Base-by-base conservation (phyloP, 1,140 invertebrate genomes). In the Neoseiulus cucumeris region DNA sequence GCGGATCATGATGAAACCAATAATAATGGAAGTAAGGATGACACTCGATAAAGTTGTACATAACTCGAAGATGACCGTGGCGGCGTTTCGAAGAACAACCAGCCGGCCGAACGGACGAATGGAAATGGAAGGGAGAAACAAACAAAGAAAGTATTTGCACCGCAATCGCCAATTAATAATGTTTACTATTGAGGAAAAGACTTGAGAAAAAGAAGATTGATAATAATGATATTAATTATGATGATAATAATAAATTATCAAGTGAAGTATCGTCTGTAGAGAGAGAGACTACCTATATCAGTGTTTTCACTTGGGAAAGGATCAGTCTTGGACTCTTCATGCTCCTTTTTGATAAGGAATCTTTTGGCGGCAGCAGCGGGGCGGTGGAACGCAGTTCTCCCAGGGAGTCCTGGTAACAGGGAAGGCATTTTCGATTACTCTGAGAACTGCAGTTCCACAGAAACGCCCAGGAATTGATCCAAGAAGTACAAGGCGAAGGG, bases 111-210 rank as follows among this genome's bases (percentile, higher is more conserved):
- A n/a, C n/a, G n/a, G n/a, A n/a, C n/a, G 33, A 25, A 59, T n/a
- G 25, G 51, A 29, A 18, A 20, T 20, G 22, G 25, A 25, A 29
- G 51, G 17, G 22, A 25, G 25, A 33, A 25, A 33, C 33, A 29
- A 59, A 59, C 51, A 33, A 59, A 47, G 51, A 59, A 59, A 59
- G 17, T 59, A 59, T 59, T 59, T 59, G 51, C 51, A 59, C 51
- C 33, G 51, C 51, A 59, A 59, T 59, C 33, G 51, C 51, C 51
- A 59, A 59, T 59, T 59, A 59, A 39, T 39, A 39, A 59, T 59
- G 51, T 59, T 59, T 59, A 59, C 51, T 59, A 59, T 59, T 59
- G 25, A 59, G 33, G 45, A 0, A 59, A 39, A 39, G 33, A 39
- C 9, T 6, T 39, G 33, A 39, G 33, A 39, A 4, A 9, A 39